These are phyloP conservation scores for Nomada fabriciana DNA, from an alignment of 2,888 invertebrate species.

Conservation along the genomic window DNA sequence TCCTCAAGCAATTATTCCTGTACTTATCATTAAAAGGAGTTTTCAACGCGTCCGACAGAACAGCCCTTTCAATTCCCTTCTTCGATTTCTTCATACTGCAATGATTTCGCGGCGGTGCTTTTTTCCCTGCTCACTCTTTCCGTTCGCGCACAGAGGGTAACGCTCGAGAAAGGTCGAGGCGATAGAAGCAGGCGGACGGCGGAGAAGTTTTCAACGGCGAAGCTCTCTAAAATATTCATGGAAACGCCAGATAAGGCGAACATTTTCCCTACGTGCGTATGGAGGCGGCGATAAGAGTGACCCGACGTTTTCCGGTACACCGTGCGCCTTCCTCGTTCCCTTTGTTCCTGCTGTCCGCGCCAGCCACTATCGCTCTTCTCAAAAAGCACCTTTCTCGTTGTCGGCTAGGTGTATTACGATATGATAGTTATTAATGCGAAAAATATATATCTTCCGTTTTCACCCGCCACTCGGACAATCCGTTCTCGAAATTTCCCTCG, in stretches of 20 bases:
- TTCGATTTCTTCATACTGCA: slow-evolving; percentile 5
- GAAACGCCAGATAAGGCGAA: slow-evolving; percentile 73
- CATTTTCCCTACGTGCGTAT: slow-evolving; percentile 74
- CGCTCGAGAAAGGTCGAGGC: slow-evolving; percentile 23
- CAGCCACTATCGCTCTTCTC: slow-evolving; percentile 20
- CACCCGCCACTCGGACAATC: not conserved
- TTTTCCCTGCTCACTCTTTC: not conserved
- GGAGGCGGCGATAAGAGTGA: slow-evolving; percentile 72
- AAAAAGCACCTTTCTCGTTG: slow-evolving; percentile 23
- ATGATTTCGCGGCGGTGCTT: not conserved
- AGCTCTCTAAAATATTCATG: slow-evolving; percentile 79
- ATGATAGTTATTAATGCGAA: slow-evolving; percentile 37
- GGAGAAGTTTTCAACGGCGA: slow-evolving; percentile 72
- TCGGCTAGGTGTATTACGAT: slow-evolving; percentile 28
- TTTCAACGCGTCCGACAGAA: not conserved
- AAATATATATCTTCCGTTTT: slow-evolving; percentile 8
- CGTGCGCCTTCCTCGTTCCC: slow-evolving; percentile 25
- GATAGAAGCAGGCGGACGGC: slow-evolving; percentile 50
- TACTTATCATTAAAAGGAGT: not conserved
- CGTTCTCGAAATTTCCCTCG: not conserved
- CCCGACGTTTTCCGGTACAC: slow-evolving; percentile 57
- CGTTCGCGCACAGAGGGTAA: slow-evolving; percentile 7
- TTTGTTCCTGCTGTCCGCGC: slow-evolving; percentile 26
- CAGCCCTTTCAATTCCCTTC: not conserved
- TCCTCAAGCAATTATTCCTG: too few species aligned